These are phyloP conservation scores for Brachynemurus nebulosus DNA, from an alignment of 2,888 invertebrate genomes.

Conservation along the genomic window DNA sequence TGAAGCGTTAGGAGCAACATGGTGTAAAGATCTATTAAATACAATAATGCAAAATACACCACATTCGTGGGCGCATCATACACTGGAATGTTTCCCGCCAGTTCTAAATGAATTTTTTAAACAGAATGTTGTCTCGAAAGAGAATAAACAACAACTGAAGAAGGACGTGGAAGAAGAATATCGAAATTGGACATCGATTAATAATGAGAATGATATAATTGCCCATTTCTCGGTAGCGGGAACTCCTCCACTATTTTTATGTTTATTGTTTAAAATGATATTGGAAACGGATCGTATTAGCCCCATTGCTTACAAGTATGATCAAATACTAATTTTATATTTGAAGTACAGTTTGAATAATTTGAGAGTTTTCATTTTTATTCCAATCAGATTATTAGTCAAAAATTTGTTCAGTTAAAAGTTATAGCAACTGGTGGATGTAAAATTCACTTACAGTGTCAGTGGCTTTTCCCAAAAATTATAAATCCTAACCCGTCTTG, in stretches of 20 bases:
- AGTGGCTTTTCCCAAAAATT: no score
- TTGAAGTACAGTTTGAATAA: background rate
- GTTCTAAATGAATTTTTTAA: slow-evolving; percentile 82
- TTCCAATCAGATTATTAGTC: no score
- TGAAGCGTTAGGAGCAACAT: slow-evolving; percentile 42
- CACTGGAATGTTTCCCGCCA: slow-evolving; percentile 81
- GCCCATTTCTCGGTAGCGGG: slow-evolving; percentile 91
- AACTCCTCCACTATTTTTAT: slow-evolving; percentile 80
- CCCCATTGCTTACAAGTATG: slow-evolving; percentile 88
- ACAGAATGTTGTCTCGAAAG: slow-evolving; percentile 68
- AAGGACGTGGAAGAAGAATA: slow-evolving; percentile 93
- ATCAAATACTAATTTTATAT: slow-evolving; percentile 11
- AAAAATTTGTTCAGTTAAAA: no score
- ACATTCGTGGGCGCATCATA: slow-evolving; percentile 90
- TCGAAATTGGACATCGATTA: slow-evolving; percentile 93
- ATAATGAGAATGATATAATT: slow-evolving; percentile 90
- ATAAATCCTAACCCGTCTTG: no score
- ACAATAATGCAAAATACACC: slow-evolving; percentile 91
- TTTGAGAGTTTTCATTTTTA: no score
- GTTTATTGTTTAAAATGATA: slow-evolving; percentile 90
- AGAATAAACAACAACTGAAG: slow-evolving; percentile 82
- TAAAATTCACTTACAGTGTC: background rate
- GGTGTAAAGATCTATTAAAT: slow-evolving; percentile 81
- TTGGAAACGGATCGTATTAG: slow-evolving; percentile 87
- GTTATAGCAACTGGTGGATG: no score